These are phyloP conservation scores for Drosophila multiciliata DNA, from an alignment of 2,888 invertebrate species.

Conservation along the genomic window DNA sequence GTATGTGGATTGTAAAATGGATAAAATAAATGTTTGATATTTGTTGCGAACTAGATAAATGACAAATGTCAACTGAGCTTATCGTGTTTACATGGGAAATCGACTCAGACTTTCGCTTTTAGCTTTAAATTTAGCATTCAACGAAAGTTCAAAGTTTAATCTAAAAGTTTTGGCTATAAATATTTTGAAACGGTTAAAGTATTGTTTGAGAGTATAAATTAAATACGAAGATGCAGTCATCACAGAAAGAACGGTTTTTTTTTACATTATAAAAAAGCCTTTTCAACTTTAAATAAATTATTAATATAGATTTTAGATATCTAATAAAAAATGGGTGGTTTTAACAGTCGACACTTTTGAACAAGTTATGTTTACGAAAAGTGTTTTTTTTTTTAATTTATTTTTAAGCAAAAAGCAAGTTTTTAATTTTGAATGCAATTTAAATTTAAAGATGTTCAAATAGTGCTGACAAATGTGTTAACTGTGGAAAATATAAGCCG, in stretches of 20 bases:
- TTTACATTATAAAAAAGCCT: background rate
- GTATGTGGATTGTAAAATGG: background rate
- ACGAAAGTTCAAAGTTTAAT: background rate
- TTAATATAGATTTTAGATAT: too few relatives aligned
- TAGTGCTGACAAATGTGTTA: too few relatives aligned
- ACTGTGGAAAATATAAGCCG: too few relatives aligned
- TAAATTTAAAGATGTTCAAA: too few relatives aligned
- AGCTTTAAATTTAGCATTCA: background rate
- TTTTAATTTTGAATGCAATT: too few relatives aligned
- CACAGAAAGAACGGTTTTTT: background rate
- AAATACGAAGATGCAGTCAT: background rate
- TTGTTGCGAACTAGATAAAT: background rate
- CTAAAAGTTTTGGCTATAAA: too few relatives aligned
- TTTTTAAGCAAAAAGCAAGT: too few relatives aligned
- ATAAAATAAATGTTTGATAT: background rate
- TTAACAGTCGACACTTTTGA: too few relatives aligned
- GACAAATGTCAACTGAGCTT: background rate
- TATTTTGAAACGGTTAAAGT: background rate
- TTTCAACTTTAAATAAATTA: too few relatives aligned
- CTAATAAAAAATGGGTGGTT: too few relatives aligned
- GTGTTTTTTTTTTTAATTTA: too few relatives aligned
- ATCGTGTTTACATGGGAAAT: background rate
- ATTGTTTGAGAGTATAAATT: background rate
- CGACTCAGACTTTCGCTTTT: background rate
- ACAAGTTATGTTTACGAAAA: too few relatives aligned